A percentile compares a stretch with the other conserved stretches of the same genome.
Conservation (phyloP, 2,797 vertebrate species). For the Semaprochilodus insignis region DNA sequence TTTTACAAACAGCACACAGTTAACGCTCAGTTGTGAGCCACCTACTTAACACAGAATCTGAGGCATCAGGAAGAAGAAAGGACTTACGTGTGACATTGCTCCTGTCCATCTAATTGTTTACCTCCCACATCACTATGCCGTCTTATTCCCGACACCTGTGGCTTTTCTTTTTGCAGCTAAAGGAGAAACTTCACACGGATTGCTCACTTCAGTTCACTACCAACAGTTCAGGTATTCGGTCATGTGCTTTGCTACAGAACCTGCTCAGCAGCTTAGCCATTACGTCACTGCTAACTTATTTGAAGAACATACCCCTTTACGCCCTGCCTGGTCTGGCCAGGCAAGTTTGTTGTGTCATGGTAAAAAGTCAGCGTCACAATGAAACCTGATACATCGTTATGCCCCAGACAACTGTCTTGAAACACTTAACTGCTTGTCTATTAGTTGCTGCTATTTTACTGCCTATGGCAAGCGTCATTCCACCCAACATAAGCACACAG, state of each 20-base stretch:
- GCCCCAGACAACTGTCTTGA: not conserved
- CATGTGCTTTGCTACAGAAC: not conserved
- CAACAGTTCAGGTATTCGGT: no score
- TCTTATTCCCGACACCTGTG: not conserved
- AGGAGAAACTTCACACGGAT: no score
- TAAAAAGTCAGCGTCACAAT: not conserved
- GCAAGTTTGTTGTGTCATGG: not conserved
- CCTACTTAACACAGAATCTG: not conserved
- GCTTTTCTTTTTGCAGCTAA: not conserved
- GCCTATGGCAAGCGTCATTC: no score
- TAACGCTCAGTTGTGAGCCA: no score
- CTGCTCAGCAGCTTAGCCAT: not conserved
- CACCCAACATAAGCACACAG: no score
- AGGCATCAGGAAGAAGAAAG: not conserved
- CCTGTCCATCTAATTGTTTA: not conserved
- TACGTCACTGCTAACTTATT: not conserved
- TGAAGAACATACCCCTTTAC: not conserved
- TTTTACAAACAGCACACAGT: not conserved
- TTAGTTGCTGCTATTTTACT: no score
- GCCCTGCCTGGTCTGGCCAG: not conserved
- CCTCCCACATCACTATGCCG: not conserved
- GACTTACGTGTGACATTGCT: slow-evolving; percentile 38
- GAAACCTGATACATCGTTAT: no score
- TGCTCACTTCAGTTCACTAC: no score
- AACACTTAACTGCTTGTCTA: no score